phyloP scores from a whole-genome alignment of 2,113 vertebrate species.

The Syngnathus floridae region DNA sequence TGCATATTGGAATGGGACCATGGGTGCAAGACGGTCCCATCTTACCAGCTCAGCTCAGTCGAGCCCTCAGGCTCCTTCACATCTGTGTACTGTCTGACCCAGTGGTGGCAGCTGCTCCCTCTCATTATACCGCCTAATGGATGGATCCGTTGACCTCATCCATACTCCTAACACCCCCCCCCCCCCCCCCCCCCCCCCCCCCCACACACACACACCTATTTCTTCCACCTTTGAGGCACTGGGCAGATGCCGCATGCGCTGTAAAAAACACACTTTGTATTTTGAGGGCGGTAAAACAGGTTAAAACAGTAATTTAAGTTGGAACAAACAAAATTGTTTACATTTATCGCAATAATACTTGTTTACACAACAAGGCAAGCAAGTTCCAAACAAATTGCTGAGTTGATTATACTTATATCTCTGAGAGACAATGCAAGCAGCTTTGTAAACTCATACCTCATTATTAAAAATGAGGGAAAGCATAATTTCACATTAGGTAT shows the following conservation, averaged over 20 bases:
- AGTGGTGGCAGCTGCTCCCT: constrained; percentile 67
- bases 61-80: constrained; percentile 41
- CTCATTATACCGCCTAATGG: constrained; percentile 67
- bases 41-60: constrained; percentile 16
- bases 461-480: too few relatives aligned
- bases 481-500: too few relatives aligned
- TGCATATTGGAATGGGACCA: constrained; percentile 47
- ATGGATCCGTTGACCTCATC: constrained; percentile 72
- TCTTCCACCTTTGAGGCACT: constrained; percentile 12
- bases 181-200: constrained; percentile 19
- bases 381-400: too few relatives aligned
- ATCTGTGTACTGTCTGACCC: constrained; percentile 60
- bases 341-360: too few relatives aligned
- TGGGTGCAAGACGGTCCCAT: constrained; percentile 22
- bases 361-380: too few relatives aligned
- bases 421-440: too few relatives aligned
- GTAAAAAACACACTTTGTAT: too few relatives aligned
- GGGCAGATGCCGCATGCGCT: constrained; percentile 3
- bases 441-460: too few relatives aligned
- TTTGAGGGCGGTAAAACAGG: too few relatives aligned
- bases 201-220: constrained; percentile 12
- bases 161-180: constrained; percentile 34
- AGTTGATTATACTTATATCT: too few relatives aligned
- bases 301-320: too few relatives aligned
- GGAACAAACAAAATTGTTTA: too few relatives aligned